Base-by-base conservation (phyloP, 2,797 vertebrate species). In the Chromis chromis region DNA sequence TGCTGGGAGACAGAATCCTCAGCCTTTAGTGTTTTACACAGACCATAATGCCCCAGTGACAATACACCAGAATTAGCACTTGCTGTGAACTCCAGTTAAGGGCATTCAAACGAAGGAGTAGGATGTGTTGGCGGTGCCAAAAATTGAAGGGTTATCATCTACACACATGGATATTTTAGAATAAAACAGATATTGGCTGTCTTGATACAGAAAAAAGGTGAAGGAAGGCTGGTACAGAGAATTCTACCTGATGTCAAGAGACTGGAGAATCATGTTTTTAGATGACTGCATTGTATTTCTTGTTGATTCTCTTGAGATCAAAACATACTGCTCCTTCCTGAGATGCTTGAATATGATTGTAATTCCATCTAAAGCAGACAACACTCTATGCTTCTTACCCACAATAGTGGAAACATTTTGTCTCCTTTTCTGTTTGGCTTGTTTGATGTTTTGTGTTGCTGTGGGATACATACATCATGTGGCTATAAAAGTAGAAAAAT, bases 21-120 rank as follows among this genome's bases (percentile, higher is more conserved):
- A 55, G 57, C 61, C 44, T 48, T 40, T 42, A 55, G 1, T 27
- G 2, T 68, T 74, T 70, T 31, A 57, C 21, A 77, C 8, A 28
- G 55, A 69, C 65, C 40, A 59, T 16, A 52, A 73, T 36, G 21
- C 17, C 59, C 27, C 1, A 14, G 27, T 70, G 65, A 60, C 19
- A 14, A 53, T 31, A 36, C 21, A 28, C 54, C 42, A 60, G 58
- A 83, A 83, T 70, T 50, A 69, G 48, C 60, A 79, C 66, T 62
- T 54, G 77, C 36, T 66, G 54, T 25, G 57, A 69, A 48, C 31
- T 80, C 57, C 25, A 33, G 49, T 65, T 71, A 24, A 57, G 14
- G 19, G 60, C 54, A 16, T 4, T 49, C 9, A 59, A 70, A 48
- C 3, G 2, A 63, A 36, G 39, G 10, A 70, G 48, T 55, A 60